Evolutionary conservation across 1,140 invertebrate species (phyloP), one percentile per base, ranked within the genome.

Genomic region (Diploscapter pachys): DNA sequence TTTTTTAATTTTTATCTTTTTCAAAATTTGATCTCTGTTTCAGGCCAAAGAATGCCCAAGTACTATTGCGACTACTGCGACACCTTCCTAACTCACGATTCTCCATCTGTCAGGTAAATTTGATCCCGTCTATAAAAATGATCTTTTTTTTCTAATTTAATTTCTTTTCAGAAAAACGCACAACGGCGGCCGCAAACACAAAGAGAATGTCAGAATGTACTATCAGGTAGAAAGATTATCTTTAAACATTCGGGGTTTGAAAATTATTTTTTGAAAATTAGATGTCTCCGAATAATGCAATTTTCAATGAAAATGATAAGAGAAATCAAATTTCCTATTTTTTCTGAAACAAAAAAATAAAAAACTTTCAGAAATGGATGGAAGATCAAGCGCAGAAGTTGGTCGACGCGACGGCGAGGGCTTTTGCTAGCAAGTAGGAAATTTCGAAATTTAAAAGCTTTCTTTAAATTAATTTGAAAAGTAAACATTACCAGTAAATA

Each of bases 1-100:
- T 59, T 59, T 11, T 59, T 1, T 59, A 1, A 13, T 59, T 9
- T 9, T 59, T 11, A 59, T 11, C 57, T 59, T 59, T 9, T 59
- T 59, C 31, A 11, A 9, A 13, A 9, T 11, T 13, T 13, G 9
- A 9, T 59, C 31, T 59, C 31, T 31, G 9, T 8, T 65, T 65
- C 63, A 9, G n/a, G 13, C 13, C 66, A 68, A 51, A n/a, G 56
- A 51, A 79, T 79, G 78, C 78, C 78, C 57, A 99, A 96, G 87
- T 98, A 98, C 87, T 99, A 98, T 86, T 99, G 96, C 88, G 96
- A 99, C 88, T 98, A 99, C 87, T 99, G 96, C 88, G 97, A 99
- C 85, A 98, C 96, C 2, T 99, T 98, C 87, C 88, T 99, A 67
- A 99, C 97, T 0, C 97, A 99, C 86, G 97, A 99, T 87, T 99